phyloP scores from a whole-genome alignment of 2,797 vertebrate genomes.

The Lerista edwardsae region DNA sequence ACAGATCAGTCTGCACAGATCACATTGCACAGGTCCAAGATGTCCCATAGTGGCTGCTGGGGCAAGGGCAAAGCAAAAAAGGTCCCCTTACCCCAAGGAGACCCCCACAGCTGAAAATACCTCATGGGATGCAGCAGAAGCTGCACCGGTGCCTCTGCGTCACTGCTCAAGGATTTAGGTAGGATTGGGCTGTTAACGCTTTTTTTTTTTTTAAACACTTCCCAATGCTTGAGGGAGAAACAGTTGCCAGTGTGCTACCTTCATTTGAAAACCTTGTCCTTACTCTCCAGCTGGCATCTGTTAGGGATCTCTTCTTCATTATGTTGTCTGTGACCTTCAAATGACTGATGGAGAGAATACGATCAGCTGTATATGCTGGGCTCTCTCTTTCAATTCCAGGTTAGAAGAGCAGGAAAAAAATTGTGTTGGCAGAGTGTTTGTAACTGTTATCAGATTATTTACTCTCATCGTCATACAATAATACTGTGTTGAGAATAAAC shows the following conservation, averaged over 20 bases:
- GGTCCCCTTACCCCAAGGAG: too few relatives aligned
- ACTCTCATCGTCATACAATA: background rate
- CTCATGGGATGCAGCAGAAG: too few relatives aligned
- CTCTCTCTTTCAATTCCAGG: background rate
- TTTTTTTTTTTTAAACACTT: conserved; percentile 22
- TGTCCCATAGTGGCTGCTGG: too few relatives aligned
- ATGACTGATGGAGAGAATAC: conserved; percentile 38
- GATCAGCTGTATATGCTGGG: fast-evolving
- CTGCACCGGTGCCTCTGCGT: too few relatives aligned
- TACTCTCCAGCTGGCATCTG: conserved; percentile 40
- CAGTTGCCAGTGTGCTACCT: conserved; percentile 48
- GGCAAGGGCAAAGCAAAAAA: too few relatives aligned
- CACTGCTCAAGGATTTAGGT: too few relatives aligned
- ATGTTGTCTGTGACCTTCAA: conserved; percentile 63
- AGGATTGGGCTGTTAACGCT: too few relatives aligned
- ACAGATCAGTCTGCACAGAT: too few relatives aligned
- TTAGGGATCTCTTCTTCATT: conserved; percentile 55
- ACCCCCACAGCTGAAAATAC: too few relatives aligned
- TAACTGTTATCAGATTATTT: background rate
- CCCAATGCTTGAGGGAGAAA: conserved; percentile 59
- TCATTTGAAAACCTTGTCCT: conserved; percentile 49
- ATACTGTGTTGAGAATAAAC: conserved; percentile 27
- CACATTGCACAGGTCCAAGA: too few relatives aligned
- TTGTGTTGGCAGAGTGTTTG: background rate
- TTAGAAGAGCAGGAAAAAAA: conserved; percentile 26